Base-by-base conservation (phyloP, 2,888 invertebrate genomes). In the Brachynemurus nebulosus region DNA sequence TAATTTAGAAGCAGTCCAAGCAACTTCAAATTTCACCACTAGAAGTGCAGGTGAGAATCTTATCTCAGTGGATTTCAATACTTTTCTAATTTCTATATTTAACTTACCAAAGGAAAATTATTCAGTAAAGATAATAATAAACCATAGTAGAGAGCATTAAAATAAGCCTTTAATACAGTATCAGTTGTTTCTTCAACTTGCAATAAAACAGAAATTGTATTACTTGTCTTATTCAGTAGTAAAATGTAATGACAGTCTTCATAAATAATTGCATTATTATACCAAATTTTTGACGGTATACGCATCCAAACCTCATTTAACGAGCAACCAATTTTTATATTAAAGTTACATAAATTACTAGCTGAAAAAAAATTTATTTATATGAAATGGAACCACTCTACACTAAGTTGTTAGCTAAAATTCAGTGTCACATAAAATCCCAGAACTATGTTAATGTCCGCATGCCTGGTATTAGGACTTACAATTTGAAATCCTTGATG, bases 81-180 rank as follows among this genome's bases (percentile, higher is more conserved):
- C n/a, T n/a, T n/a, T n/a, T n/a, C n/a, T n/a, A n/a, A n/a, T n/a
- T n/a, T n/a, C n/a, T n/a, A 36, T 19, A 14, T 11, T 33, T 14
- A 9, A 19, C 44, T 27, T 41, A 36, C 36, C 36, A 33, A 40
- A 8, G 37, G 12, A 17, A 25, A 4, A 36, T 58, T 50, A 45
- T 64, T 63, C 41, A 59, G 61, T 40, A 59, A 53, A 46, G 58
- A 59, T 16, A 63, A 60, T 12, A 59, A 61, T 40, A 67, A 53
- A 40, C 67, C 71, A 16, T 75, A 63, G 43, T 81, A 57, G 19
- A 76, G 70, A 4, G 80, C 79, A 55, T 84, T 76, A 52, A 79
- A 80, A 58, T 80, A 84, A 4, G 77, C 76, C 55, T 74, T 69
- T 8, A 86, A 56, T n/a, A 80, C 64, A 51, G 78, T 76, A 40